Evolutionary conservation across 2,888 invertebrate genomes (phyloP), one percentile per base, ranked within the genome.

Genomic region (Cryptus viduatorius): DNA sequence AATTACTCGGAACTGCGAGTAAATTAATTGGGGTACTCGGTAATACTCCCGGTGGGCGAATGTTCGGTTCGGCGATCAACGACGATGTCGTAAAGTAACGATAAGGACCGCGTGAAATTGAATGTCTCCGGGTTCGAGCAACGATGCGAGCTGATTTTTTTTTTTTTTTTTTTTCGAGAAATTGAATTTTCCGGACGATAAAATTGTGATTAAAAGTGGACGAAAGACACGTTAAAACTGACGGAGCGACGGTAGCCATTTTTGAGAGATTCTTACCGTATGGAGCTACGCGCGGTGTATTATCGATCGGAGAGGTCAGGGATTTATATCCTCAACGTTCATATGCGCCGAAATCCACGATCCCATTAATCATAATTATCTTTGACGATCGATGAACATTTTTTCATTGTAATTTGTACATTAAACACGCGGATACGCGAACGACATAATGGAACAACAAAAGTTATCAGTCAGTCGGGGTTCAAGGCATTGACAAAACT

Each of bases 181-280:
- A 89, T 89, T 87, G 84, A 88, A 88, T 88, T 88, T 89, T 86
- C 83, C 80, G 73, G 77, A 53, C 86, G 79, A 87, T 86, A 84
- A 81, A 87, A 80, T 88, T 79, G 80, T 88, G 81, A 87, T 86
- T 82, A 86, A 87, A 85, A 83, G 79, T 79, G 72, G 79, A 68
- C 79, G 64, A 76, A 79, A 82, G 82, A 79, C 72, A 76, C 59
- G 61, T 82, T 79, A 50, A 79, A 67, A 48, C 56, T 53, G 24
- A 48, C 65, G 31, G 59, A 29, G 59, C 59, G 59, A 59, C 59
- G 59, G 59, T 10, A 1, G 59, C 31, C 31, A 24, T 14, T 3
- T 59, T 12, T 5, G 46, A 29, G 50, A 7, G 71, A 79, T 76
- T 76, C 67, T 42, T 67, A n/a, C 59, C 4, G 24, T 29, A 24